Percentiles rank a stretch among this genome's conserved stretches.
phyloP scores from a whole-genome alignment of 2,888 invertebrate species.

The Leptopilina myrica region DNA sequence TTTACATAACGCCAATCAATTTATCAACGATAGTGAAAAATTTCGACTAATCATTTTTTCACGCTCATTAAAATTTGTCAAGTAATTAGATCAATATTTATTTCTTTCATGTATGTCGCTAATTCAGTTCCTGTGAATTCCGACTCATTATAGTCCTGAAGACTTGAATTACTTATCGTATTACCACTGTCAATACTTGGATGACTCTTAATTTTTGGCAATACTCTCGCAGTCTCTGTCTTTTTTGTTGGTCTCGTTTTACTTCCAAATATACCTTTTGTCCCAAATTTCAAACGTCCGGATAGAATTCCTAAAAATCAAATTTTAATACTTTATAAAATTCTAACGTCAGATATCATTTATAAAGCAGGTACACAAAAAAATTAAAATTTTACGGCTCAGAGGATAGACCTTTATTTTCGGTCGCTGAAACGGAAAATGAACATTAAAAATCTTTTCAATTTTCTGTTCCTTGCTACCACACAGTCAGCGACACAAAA shows the following conservation, averaged over 20 bases:
- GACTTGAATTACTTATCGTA: constrained; percentile 86
- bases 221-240: constrained; percentile 64
- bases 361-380: no score
- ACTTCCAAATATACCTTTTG: constrained; percentile 71
- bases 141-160: constrained; percentile 84
- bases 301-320: constrained; percentile 61
- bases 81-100: constrained; percentile 77
- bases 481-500: no score
- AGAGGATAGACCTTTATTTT: no score
- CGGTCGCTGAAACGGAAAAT: no score
- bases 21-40: constrained; percentile 4
- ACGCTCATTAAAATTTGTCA: constrained; percentile 51
- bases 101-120: constrained; percentile 83
- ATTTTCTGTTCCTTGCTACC: no score
- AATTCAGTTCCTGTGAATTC: constrained; percentile 84
- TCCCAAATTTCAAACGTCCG: constrained; percentile 65
- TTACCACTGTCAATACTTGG: constrained; percentile 78
- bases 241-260: constrained; percentile 50
- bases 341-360: no score
- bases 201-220: constrained; percentile 77
- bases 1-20: not conserved
- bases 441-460: no score
- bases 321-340: no score
- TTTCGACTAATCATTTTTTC: not conserved
- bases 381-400: no score